phyloP scores from a whole-genome alignment of 2,888 invertebrate genomes.

The Adelphocoris suturalis region DNA sequence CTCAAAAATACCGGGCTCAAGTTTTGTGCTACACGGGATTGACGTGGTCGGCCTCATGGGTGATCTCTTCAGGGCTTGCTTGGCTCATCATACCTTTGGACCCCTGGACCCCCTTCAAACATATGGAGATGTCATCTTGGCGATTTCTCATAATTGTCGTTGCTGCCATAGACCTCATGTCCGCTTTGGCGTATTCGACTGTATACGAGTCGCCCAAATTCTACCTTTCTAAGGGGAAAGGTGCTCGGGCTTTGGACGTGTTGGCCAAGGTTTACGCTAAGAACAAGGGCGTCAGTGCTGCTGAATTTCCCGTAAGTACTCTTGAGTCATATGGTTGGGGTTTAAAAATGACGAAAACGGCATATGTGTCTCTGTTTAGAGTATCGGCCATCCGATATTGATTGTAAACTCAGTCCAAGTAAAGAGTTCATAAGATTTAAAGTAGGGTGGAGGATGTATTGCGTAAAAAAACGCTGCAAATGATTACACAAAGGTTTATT shows the following conservation, averaged over 20 bases:
- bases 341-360: too few relatives aligned
- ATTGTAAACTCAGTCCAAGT: too few relatives aligned
- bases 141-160: conserved; percentile 85
- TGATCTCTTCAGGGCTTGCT: conserved; percentile 81
- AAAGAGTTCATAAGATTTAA: too few relatives aligned
- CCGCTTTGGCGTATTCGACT: conserved; percentile 81
- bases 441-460: too few relatives aligned
- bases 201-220: conserved; percentile 91
- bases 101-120: conserved; percentile 76
- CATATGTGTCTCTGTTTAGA: too few relatives aligned
- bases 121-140: conserved; percentile 86
- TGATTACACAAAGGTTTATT: too few relatives aligned
- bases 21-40: conserved; percentile 84
- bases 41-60: conserved; percentile 84
- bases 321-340: too few relatives aligned
- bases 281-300: conserved; percentile 80
- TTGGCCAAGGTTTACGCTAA: conserved; percentile 82
- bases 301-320: conserved; percentile 81
- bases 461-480: too few relatives aligned
- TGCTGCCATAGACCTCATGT: conserved; percentile 83
- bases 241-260: conserved; percentile 82
- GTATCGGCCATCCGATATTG: too few relatives aligned
- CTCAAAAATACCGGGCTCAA: conserved; percentile 81
- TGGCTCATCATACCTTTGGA: conserved; percentile 59
- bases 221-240: conserved; percentile 82